Evolutionary conservation across 2,888 invertebrate genomes (phyloP).

Genomic region (Metacarcinus magister): DNA sequence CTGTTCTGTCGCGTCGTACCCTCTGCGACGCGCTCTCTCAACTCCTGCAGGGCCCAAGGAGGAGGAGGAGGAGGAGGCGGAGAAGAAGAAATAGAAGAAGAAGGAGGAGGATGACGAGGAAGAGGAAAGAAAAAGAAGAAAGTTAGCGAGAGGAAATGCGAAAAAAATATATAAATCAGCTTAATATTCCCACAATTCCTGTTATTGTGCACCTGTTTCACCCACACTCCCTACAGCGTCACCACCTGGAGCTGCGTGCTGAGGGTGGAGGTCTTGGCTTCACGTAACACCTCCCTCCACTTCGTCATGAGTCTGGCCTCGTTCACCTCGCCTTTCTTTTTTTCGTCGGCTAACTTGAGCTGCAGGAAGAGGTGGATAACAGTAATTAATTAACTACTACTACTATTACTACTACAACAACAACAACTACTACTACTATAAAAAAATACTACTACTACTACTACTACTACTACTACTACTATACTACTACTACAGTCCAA

Average conservation of each 20-base stretch:
- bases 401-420: not conserved
- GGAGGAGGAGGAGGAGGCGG: too few relatives aligned
- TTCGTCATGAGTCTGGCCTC: constrained; percentile 78
- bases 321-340: constrained; percentile 72
- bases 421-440: not conserved
- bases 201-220: not conserved
- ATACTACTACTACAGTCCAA: not conserved
- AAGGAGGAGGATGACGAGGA: too few relatives aligned
- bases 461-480: constrained; percentile 42
- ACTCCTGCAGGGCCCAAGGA: constrained; percentile 50
- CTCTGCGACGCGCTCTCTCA: constrained; percentile 69
- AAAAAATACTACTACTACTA: constrained; percentile 9
- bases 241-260: constrained; percentile 75
- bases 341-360: constrained; percentile 80
- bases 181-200: not conserved
- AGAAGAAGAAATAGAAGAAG: too few relatives aligned
- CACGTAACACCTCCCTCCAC: constrained; percentile 77
- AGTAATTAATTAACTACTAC: too few relatives aligned
- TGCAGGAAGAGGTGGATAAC: not conserved
- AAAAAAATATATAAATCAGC: not conserved
- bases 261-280: constrained; percentile 72
- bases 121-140: not conserved
- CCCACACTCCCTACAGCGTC: not conserved
- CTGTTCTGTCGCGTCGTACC: constrained; percentile 65
- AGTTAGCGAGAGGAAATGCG: not conserved